These are phyloP conservation scores for Girardinus metallicus DNA, from an alignment of 2,797 vertebrate genomes.

Conservation along the genomic window DNA sequence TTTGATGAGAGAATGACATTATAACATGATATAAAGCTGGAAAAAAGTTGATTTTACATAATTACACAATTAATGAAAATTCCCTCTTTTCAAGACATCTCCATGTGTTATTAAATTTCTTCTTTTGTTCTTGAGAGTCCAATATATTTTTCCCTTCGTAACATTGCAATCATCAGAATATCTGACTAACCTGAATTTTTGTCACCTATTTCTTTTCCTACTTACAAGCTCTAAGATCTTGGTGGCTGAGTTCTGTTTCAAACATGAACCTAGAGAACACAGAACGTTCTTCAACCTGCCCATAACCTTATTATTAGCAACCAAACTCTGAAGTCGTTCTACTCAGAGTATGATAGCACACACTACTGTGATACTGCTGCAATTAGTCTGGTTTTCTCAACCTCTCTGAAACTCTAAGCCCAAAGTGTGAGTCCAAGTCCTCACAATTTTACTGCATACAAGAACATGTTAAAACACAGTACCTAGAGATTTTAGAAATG, in stretches of 20 bases:
- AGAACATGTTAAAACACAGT: background rate
- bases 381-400: background rate
- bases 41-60: background rate
- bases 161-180: background rate
- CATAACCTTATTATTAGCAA: background rate
- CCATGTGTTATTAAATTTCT: background rate
- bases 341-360: background rate
- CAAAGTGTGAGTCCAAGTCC: background rate
- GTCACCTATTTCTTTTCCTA: background rate
- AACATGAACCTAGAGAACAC: background rate
- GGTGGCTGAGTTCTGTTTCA: background rate
- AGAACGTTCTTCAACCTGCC: background rate
- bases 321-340: background rate
- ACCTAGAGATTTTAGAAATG: background rate
- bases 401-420: background rate
- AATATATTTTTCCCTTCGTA: background rate
- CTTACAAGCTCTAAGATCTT: background rate
- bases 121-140: background rate
- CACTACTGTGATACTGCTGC: background rate
- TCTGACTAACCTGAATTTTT: background rate
- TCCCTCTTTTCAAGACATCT: background rate
- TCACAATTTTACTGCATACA: background rate
- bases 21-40: too few relatives aligned
- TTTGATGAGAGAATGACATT: too few relatives aligned
- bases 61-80: background rate